phyloP scores from a whole-genome alignment of 1,140 invertebrate species.

The Coenobita brevimanus region DNA sequence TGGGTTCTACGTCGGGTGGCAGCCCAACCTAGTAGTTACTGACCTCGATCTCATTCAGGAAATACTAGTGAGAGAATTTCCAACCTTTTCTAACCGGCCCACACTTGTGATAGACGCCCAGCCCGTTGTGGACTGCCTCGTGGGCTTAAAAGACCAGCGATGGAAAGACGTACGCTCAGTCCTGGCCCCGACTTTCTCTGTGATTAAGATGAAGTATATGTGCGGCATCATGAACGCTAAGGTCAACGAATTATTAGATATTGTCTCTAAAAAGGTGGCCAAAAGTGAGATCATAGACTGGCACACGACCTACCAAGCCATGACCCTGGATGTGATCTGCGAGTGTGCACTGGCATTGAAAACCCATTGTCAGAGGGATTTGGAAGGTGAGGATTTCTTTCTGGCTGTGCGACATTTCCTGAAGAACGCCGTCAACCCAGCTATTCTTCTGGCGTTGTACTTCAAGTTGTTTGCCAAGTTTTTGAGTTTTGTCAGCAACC shows the following conservation, averaged over 20 bases:
- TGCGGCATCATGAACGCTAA: constrained; percentile 71
- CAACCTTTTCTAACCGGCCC: constrained; percentile 72
- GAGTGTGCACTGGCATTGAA: constrained; percentile 75
- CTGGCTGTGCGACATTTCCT: constrained; percentile 72
- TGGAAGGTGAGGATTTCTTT: constrained; percentile 72
- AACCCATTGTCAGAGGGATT: constrained; percentile 73
- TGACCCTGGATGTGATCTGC: constrained; percentile 76
- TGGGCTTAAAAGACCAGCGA: constrained; percentile 71
- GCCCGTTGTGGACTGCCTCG: constrained; percentile 72
- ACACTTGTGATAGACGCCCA: constrained; percentile 70
- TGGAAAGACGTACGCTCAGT: constrained; percentile 76
- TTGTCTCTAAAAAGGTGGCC: constrained; percentile 67
- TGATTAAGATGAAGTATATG: constrained; percentile 75
- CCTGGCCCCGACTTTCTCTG: constrained; percentile 76
- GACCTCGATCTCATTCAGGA: constrained; percentile 73
- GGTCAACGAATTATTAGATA: constrained; percentile 70
- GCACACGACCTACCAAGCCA: constrained; percentile 71
- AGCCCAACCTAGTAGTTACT: constrained; percentile 71
- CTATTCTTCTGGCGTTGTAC: constrained; percentile 71
- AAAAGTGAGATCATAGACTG: constrained; percentile 70
- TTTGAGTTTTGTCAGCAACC: constrained; percentile 71
- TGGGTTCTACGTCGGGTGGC: constrained; percentile 72
- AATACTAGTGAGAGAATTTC: constrained; percentile 72
- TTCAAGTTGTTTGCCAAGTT: constrained; percentile 72
- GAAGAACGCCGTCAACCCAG: constrained; percentile 71